Percentiles rank a stretch among this genome's conserved stretches.
These are phyloP conservation scores for Prinia subflava DNA, from an alignment of 2,113 vertebrate genomes.

Conservation along the genomic window DNA sequence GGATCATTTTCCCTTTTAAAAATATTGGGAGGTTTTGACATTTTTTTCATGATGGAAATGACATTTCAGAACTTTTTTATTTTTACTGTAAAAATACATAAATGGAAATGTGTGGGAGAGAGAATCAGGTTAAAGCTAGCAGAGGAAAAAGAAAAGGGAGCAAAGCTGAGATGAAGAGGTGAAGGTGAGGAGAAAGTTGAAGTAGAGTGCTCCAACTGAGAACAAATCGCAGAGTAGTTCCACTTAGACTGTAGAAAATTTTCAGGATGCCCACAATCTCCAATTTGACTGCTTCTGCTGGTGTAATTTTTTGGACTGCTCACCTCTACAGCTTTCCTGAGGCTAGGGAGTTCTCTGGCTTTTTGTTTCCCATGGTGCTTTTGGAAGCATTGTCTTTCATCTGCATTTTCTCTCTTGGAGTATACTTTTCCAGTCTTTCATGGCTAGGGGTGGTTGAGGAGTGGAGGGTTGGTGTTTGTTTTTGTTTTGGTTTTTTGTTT, in stretches of 20 bases:
- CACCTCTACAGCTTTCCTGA: constrained; percentile 15
- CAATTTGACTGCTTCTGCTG: not conserved
- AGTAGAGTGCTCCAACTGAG: not conserved
- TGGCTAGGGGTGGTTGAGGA: not conserved
- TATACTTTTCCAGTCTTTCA: not conserved
- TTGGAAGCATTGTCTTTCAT: constrained; percentile 42
- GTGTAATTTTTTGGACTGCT: constrained; percentile 27
- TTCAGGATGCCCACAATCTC: not conserved
- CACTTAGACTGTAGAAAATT: not conserved
- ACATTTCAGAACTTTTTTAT: not conserved
- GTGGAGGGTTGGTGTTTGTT: not conserved
- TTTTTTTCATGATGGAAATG: not conserved
- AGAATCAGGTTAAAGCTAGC: not conserved
- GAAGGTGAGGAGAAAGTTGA: not conserved
- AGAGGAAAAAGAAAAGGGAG: not conserved
- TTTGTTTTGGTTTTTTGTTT: not conserved
- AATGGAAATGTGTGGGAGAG: not conserved
- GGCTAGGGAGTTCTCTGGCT: constrained; percentile 51
- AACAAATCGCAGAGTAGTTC: not conserved
- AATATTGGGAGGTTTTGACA: not conserved
- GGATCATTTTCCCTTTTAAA: not conserved
- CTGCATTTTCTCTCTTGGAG: constrained; percentile 8
- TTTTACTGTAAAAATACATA: not conserved
- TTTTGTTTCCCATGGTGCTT: constrained; percentile 38
- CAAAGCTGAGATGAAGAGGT: not conserved